Conservation (phyloP, 2,888 invertebrate species). For the Drosophila helvetica region DNA sequence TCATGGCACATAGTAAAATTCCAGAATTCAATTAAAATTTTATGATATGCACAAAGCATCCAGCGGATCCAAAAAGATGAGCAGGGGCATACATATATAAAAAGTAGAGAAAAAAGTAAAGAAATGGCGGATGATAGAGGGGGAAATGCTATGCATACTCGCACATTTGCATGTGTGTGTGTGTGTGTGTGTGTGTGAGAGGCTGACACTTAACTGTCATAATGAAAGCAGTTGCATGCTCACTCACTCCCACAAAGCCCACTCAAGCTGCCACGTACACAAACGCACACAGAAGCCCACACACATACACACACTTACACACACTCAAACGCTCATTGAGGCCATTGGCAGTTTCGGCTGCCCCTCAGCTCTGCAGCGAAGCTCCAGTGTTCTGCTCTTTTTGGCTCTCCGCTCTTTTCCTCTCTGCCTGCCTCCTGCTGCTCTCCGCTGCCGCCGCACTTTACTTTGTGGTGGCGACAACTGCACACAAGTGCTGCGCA, state of each 20-base stretch:
- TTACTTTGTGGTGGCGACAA: conserved; percentile 62
- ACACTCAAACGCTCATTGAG: conserved; percentile 47
- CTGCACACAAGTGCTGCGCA: conserved; percentile 68
- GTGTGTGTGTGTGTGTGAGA: background rate
- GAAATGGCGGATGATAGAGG: conserved; percentile 23
- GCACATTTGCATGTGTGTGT: background rate
- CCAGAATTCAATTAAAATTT: conserved; percentile 76
- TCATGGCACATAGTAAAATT: conserved; percentile 65
- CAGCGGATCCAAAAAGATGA: conserved; percentile 36
- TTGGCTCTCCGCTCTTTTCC: conserved; percentile 3
- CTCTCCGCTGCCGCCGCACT: background rate
- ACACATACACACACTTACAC: conserved; percentile 13
- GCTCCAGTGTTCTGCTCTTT: background rate
- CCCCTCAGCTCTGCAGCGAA: background rate
- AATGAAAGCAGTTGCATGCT: conserved; percentile 64
- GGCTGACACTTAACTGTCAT: conserved; percentile 49
- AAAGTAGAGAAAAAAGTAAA: conserved; percentile 25
- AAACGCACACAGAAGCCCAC: conserved; percentile 1
- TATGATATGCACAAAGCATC: conserved; percentile 69
- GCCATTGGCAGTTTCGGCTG: conserved; percentile 64
- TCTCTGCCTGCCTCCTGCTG: background rate
- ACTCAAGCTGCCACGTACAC: conserved; percentile 16
- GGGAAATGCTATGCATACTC: conserved; percentile 1
- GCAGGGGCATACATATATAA: too few species aligned
- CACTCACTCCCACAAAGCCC: conserved; percentile 12